A percentile compares a stretch with the other conserved stretches of the same genome.
Evolutionary conservation across 1,140 invertebrate genomes (phyloP).

Genomic region (Macrocentrus cingulum): DNA sequence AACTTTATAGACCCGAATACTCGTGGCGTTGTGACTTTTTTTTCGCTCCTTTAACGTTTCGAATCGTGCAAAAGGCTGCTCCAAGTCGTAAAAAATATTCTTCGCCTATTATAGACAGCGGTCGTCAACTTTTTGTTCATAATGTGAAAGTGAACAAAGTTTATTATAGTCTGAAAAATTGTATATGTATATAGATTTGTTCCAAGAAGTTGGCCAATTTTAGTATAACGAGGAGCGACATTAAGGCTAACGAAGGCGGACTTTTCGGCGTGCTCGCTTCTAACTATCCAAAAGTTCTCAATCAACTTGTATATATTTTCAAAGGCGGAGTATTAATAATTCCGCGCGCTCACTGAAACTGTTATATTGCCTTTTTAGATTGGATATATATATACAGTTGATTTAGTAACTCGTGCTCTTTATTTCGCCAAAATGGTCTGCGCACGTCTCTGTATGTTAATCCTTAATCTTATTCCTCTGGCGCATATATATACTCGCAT

Average conservation of each 20-base stretch:
- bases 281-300: conserved; percentile 22
- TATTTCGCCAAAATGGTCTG: conserved; percentile 33
- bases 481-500: neutral
- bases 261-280: conserved; percentile 10
- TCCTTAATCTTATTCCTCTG: conserved; percentile 51
- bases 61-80: too few relatives aligned
- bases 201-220: conserved; percentile 25
- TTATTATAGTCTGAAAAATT: neutral
- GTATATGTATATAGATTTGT: conserved; percentile 14
- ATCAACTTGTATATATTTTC: conserved; percentile 15
- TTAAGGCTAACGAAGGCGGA: conserved; percentile 44
- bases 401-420: conserved; percentile 56
- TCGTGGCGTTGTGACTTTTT: neutral
- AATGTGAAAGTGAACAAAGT: conserved; percentile 6
- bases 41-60: too few relatives aligned
- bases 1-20: too few relatives aligned
- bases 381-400: conserved; percentile 29
- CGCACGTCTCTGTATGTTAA: conserved; percentile 57
- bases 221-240: conserved; percentile 25
- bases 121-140: conserved; percentile 13
- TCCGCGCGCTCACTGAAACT: conserved; percentile 38
- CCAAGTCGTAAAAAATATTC: neutral
- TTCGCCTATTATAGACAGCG: neutral
- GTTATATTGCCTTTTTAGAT: conserved; percentile 35
- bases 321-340: conserved; percentile 47